phyloP scores from a whole-genome alignment of 2,113 vertebrate genomes.

The Catharus minimus region DNA sequence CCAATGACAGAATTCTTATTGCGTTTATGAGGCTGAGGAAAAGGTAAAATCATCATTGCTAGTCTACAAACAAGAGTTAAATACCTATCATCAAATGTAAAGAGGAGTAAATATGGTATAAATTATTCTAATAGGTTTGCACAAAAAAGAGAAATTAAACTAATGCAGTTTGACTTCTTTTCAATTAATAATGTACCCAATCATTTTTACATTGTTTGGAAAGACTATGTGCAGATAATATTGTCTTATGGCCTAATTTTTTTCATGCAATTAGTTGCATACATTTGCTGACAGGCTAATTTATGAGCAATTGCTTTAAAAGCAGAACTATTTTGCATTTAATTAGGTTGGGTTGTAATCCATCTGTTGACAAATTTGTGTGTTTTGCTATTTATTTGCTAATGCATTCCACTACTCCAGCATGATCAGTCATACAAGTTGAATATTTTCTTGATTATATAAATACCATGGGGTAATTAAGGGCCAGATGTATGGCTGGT shows the following conservation, averaged over 20 bases:
- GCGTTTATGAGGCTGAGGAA: neutral
- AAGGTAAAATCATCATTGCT: conserved; percentile 40
- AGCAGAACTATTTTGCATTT: conserved; percentile 70
- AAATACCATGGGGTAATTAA: conserved; percentile 68
- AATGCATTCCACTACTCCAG: conserved; percentile 50
- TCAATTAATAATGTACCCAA: conserved; percentile 67
- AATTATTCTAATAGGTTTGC: conserved; percentile 66
- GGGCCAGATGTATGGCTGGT: conserved; percentile 55
- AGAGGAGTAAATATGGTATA: conserved; percentile 62
- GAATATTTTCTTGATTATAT: conserved; percentile 66
- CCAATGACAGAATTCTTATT: neutral
- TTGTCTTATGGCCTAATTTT: conserved; percentile 54
- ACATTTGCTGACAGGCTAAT: conserved; percentile 74
- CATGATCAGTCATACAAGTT: conserved; percentile 60
- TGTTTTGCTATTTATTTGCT: conserved; percentile 72
- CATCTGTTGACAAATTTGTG: conserved; percentile 72
- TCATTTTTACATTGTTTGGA: conserved; percentile 64
- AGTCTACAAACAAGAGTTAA: conserved; percentile 68
- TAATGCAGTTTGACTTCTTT: conserved; percentile 64
- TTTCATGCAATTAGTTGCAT: conserved; percentile 69
- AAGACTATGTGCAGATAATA: conserved; percentile 63
- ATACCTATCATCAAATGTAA: conserved; percentile 61
- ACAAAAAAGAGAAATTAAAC: conserved; percentile 68
- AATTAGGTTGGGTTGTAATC: conserved; percentile 72
- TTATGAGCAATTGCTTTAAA: conserved; percentile 73